phyloP scores from a whole-genome alignment of 1,140 invertebrate species.

The Drepana arcuata region DNA sequence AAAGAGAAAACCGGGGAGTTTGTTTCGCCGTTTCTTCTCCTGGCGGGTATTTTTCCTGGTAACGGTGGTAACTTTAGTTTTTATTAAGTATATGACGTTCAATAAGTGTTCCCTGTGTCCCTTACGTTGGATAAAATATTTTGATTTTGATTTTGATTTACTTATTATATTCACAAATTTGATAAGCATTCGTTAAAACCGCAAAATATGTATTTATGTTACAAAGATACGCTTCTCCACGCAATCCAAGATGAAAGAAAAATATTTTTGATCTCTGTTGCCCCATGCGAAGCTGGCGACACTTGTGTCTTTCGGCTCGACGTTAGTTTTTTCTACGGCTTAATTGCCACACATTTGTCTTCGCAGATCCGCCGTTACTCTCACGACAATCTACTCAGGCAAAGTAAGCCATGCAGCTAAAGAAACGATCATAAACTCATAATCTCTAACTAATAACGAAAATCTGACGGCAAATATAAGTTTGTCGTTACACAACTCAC shows the following conservation, averaged over 20 bases:
- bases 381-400: background rate
- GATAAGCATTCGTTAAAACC: background rate
- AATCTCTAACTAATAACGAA: background rate
- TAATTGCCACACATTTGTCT: conserved; percentile 46
- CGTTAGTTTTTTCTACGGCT: conserved; percentile 43
- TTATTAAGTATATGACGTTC: no score
- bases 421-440: background rate
- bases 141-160: no score
- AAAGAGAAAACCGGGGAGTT: no score
- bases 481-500: conserved; percentile 35
- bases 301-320: conserved; percentile 28
- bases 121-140: no score
- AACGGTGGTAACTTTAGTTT: no score
- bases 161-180: background rate
- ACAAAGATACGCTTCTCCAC: background rate
- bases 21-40: no score
- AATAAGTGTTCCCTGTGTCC: no score
- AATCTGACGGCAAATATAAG: conserved; percentile 37
- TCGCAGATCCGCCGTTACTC: background rate
- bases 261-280: conserved; percentile 47
- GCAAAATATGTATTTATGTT: background rate
- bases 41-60: no score
- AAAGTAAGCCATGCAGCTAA: background rate
- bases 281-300: conserved; percentile 53
- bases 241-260: conserved; percentile 14